Evolutionary conservation across 2,113 vertebrate genomes (phyloP).

Genomic region (Oncorhynchus masou): DNA sequence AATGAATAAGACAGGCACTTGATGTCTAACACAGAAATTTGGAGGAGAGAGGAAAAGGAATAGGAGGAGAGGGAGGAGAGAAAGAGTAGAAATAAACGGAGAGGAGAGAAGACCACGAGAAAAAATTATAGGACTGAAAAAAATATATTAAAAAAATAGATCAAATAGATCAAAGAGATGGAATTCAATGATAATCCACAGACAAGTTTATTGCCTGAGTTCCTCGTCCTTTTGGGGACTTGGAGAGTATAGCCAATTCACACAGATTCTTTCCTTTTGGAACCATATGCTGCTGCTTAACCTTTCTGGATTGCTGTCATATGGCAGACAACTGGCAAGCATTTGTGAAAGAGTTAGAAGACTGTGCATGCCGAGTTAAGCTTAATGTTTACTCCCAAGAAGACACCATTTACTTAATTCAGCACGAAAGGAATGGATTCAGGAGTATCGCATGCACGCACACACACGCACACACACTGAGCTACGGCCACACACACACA

Average conservation of each 20-base stretch:
- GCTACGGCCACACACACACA: no score
- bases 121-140: neutral
- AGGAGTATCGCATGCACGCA: neutral
- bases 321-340: constrained; percentile 40
- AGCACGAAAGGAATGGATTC: neutral
- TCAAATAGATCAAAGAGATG: neutral
- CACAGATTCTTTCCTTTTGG: constrained; percentile 49
- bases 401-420: neutral
- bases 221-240: constrained; percentile 36
- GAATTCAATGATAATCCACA: neutral
- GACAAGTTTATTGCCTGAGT: neutral
- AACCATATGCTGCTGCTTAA: constrained; percentile 64
- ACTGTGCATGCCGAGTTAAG: constrained; percentile 27
- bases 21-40: neutral
- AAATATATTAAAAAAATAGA: neutral
- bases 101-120: no score
- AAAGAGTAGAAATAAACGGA: neutral
- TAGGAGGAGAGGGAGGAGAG: neutral
- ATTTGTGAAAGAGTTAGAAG: constrained; percentile 38
- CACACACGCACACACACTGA: neutral
- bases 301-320: constrained; percentile 49
- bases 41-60: constrained; percentile 22
- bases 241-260: constrained; percentile 51
- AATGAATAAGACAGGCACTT: neutral
- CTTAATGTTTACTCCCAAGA: neutral